A percentile compares a stretch with the other conserved stretches of the same genome.
These are phyloP conservation scores for Leucophenga varia DNA, from an alignment of 1,140 invertebrate species.

Conservation along the genomic window DNA sequence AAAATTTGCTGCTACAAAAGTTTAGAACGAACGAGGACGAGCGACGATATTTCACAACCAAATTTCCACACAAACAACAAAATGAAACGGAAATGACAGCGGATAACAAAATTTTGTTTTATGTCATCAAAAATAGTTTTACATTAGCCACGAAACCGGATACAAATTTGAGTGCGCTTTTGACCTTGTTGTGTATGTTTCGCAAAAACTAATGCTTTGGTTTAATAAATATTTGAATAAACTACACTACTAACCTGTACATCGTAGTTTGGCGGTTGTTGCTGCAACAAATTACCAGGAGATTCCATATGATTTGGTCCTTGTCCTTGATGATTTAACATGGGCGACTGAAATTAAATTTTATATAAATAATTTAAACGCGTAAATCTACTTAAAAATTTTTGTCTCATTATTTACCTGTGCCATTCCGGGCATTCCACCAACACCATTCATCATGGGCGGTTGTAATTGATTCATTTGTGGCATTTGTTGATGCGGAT, in stretches of 20 bases:
- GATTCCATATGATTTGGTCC: slow-evolving; percentile 56
- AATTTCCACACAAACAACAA: too few species aligned
- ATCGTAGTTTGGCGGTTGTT: slow-evolving; percentile 54
- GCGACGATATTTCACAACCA: too few species aligned
- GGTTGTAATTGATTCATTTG: slow-evolving; percentile 55
- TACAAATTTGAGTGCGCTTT: too few species aligned
- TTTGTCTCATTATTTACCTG: slow-evolving; percentile 32
- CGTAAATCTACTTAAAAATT: background rate
- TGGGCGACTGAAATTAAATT: slow-evolving; percentile 32
- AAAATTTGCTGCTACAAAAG: too few species aligned
- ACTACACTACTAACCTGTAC: slow-evolving; percentile 56
- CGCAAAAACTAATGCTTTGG: too few species aligned
- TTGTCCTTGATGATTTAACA: slow-evolving; percentile 51
- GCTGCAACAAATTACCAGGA: slow-evolving; percentile 52
- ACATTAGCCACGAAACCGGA: too few species aligned
- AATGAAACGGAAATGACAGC: too few species aligned
- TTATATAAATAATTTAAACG: background rate
- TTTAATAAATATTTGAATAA: too few species aligned
- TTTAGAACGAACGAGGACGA: too few species aligned
- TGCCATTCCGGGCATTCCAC: slow-evolving; percentile 53
- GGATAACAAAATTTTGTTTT: too few species aligned
- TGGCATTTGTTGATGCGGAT: slow-evolving; percentile 51
- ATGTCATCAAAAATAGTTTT: too few species aligned
- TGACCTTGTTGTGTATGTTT: too few species aligned
- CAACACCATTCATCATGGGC: slow-evolving; percentile 54